A percentile compares a stretch with the other conserved stretches of the same genome.
Conservation (phyloP, 2,113 vertebrate genomes). For the Callospermophilus lateralis region DNA sequence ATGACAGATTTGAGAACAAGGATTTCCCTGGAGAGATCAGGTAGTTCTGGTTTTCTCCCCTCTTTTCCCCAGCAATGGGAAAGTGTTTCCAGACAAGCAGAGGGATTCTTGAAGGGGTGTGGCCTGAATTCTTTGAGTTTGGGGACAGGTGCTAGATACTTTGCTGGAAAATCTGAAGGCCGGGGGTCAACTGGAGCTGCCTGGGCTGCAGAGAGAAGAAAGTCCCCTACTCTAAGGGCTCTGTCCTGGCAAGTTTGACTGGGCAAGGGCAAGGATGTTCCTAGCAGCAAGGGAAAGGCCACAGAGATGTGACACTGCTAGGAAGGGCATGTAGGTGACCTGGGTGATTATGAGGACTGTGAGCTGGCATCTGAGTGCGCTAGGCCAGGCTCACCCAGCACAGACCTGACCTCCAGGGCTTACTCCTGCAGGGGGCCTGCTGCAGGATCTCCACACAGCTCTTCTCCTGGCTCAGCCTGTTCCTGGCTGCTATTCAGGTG, state of each 20-base stretch:
- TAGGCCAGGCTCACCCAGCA: not conserved
- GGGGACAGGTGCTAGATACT: no score
- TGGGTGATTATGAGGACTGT: not conserved
- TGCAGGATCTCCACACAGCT: not conserved
- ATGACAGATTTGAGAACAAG: not conserved
- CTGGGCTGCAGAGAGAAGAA: not conserved
- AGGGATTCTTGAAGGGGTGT: not conserved
- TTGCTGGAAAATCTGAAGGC: not conserved
- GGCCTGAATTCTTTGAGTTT: not conserved
- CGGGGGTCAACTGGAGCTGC: not conserved
- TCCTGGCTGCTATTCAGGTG: not conserved
- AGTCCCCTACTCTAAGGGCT: not conserved
- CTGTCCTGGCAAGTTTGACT: not conserved
- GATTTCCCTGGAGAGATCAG: not conserved
- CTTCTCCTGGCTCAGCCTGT: not conserved
- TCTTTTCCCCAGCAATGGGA: fast-evolving
- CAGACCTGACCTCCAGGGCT: not conserved
- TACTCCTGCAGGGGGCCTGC: not conserved
- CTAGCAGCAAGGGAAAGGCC: not conserved
- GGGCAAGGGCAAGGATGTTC: not conserved
- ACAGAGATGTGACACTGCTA: not conserved
- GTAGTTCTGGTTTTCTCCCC: no score
- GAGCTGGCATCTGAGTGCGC: not conserved
- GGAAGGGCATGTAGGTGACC: not conserved
- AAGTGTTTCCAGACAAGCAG: not conserved